phyloP scores from a whole-genome alignment of 2,797 vertebrate genomes.

The Lutjanus argentimaculatus region DNA sequence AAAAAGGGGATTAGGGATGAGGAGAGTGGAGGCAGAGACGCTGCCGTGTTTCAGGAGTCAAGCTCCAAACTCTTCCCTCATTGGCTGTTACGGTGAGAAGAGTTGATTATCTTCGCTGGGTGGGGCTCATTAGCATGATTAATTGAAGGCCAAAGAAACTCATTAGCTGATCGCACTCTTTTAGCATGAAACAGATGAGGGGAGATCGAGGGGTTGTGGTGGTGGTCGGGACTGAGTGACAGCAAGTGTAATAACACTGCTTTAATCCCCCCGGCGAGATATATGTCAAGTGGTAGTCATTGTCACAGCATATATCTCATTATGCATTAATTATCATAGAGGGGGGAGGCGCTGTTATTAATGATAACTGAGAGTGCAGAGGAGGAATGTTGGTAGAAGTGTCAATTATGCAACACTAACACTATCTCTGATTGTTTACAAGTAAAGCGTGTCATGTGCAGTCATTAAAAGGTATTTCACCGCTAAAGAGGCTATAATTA shows the following conservation, averaged over 20 bases:
- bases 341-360: constrained; percentile 38
- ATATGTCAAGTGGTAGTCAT: constrained; percentile 64
- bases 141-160: constrained; percentile 73
- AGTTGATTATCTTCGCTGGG: constrained; percentile 66
- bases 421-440: constrained; percentile 50
- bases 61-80: constrained; percentile 37
- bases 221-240: constrained; percentile 57
- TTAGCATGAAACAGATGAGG: constrained; percentile 64
- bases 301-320: constrained; percentile 64
- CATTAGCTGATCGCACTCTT: constrained; percentile 68
- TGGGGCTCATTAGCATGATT: constrained; percentile 76
- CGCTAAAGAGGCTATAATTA: constrained; percentile 21
- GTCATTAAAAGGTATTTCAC: constrained; percentile 47
- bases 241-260: constrained; percentile 55
- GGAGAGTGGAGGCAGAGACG: constrained; percentile 46
- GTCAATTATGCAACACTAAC: constrained; percentile 47
- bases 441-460: constrained; percentile 23
- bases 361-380: constrained; percentile 36
- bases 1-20: constrained; percentile 54
- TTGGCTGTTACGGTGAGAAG: constrained; percentile 34
- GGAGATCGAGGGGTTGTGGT: constrained; percentile 46
- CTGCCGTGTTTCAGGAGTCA: constrained; percentile 2
- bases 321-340: constrained; percentile 64
- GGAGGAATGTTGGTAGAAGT: constrained; percentile 35
- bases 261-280: constrained; percentile 65